Percentiles rank a stretch among this genome's conserved stretches.
Conservation (phyloP, 2,888 invertebrate genomes). For the Meteorus cinctellus region DNA sequence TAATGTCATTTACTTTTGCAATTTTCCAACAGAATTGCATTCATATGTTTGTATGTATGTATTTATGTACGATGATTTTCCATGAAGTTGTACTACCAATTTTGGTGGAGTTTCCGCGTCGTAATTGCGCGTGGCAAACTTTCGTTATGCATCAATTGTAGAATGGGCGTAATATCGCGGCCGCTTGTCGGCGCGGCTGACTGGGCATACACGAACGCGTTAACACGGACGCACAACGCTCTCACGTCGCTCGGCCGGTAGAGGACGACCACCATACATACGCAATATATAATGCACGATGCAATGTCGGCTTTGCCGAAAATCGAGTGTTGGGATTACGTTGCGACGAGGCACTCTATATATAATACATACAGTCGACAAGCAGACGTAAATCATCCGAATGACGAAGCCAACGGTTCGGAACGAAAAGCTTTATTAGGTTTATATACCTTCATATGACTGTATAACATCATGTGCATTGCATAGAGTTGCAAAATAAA, state of each 20-base stretch:
- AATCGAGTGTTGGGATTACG: conserved; percentile 63
- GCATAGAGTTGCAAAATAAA: not conserved
- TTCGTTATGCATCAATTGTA: conserved; percentile 30
- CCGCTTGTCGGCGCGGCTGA: conserved; percentile 19
- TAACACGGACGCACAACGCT: conserved; percentile 26
- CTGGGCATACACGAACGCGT: conserved; percentile 23
- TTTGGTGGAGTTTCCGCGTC: conserved; percentile 1
- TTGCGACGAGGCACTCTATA: conserved; percentile 55
- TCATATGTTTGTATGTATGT: not conserved
- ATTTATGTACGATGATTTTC: not conserved
- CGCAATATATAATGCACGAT: conserved; percentile 33
- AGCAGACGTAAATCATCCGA: conserved; percentile 59
- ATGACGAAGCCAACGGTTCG: conserved; percentile 62
- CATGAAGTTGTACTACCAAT: not conserved
- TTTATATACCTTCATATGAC: not conserved
- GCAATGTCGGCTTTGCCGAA: conserved; percentile 52
- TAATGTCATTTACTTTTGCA: not conserved
- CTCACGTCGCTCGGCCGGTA: not conserved
- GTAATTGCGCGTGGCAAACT: conserved; percentile 20
- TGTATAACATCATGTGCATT: not conserved
- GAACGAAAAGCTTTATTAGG: conserved; percentile 26
- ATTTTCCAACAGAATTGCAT: not conserved
- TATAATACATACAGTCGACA: conserved; percentile 44
- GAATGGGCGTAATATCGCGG: not conserved
- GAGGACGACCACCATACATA: conserved; percentile 7